Conservation (phyloP, 2,797 vertebrate species). For the Bradypus variegatus region DNA sequence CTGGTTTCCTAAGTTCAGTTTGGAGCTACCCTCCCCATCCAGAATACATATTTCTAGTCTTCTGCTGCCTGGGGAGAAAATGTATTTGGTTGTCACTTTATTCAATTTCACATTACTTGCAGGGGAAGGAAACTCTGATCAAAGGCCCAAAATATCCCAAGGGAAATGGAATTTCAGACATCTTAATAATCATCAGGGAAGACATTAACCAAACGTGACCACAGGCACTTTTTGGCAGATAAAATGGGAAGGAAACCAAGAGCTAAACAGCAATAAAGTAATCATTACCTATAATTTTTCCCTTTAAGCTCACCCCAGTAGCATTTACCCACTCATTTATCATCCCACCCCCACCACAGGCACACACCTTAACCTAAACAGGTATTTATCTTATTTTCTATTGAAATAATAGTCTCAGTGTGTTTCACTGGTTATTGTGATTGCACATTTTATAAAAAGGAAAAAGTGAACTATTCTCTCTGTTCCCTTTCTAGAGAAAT, state of each 20-base stretch:
- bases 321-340: neutral
- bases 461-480: neutral
- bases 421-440: neutral
- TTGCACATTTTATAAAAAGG: neutral
- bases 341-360: neutral
- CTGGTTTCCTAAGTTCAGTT: neutral
- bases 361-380: neutral
- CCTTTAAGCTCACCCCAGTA: neutral
- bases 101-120: neutral
- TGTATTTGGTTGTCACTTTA: neutral
- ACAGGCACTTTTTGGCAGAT: neutral
- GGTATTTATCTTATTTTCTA: neutral
- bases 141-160: neutral
- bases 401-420: neutral
- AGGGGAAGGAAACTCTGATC: neutral
- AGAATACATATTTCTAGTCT: neutral
- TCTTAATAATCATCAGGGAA: neutral
- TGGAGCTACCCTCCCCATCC: neutral
- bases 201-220: neutral
- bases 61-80: neutral
- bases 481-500: neutral
- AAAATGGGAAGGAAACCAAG: neutral
- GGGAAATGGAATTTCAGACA: neutral
- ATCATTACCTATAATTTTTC: neutral
- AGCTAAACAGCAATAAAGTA: neutral